A percentile compares a stretch with the other conserved stretches of the same genome.
These are phyloP conservation scores for Plemyria rubiginata DNA, from an alignment of 2,888 invertebrate species.

Conservation along the genomic window DNA sequence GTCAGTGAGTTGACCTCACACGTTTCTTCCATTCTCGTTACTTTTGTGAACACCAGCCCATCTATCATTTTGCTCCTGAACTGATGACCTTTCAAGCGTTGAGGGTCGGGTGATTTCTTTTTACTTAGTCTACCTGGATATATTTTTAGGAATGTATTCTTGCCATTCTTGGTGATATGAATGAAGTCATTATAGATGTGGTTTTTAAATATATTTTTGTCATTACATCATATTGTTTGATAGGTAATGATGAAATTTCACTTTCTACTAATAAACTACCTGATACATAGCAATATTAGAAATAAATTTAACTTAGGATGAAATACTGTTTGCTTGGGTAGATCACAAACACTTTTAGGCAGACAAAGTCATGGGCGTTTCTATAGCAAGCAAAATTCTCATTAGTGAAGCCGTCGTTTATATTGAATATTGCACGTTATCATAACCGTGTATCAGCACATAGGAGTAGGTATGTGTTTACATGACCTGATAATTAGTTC, in stretches of 20 bases:
- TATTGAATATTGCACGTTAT: conserved; percentile 1
- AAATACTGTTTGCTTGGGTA: no score
- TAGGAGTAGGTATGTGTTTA: conserved; percentile 4
- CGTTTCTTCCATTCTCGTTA: conserved; percentile 71
- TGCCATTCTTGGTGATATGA: conserved; percentile 8
- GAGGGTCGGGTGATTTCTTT: conserved; percentile 55
- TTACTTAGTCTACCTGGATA: conserved; percentile 46
- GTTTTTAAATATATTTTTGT: neutral
- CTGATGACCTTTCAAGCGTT: conserved; percentile 62
- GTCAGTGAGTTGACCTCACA: conserved; percentile 71
- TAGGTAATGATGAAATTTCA: no score
- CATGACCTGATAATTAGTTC: conserved; percentile 13
- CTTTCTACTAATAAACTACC: no score
- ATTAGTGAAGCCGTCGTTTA: neutral
- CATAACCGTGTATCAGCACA: conserved; percentile 1
- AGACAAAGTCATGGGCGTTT: neutral
- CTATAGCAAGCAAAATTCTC: neutral
- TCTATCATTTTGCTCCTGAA: conserved; percentile 71
- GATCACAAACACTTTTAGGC: neutral
- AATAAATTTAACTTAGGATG: no score
- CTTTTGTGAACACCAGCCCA: conserved; percentile 69
- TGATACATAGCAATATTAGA: no score
- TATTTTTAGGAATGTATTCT: conserved; percentile 33
- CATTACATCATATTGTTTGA: no score
- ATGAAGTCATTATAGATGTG: conserved; percentile 10